These are phyloP conservation scores for Mycalesis mineus DNA, from an alignment of 2,888 invertebrate species.

Conservation along the genomic window DNA sequence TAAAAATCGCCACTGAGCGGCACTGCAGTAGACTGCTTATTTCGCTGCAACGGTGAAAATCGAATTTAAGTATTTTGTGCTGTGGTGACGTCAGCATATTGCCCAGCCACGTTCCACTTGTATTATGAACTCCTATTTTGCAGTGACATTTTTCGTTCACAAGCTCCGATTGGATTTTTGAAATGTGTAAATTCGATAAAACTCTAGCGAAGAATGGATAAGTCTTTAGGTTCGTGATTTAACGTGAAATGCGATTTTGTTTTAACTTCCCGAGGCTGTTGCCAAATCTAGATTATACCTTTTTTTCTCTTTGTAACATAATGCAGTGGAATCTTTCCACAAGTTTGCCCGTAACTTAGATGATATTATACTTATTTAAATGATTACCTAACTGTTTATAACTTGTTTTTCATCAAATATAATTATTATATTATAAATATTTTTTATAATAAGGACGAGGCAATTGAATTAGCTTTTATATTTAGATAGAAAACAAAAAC, in stretches of 20 bases:
- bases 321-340: constrained; percentile 2
- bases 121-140: constrained; percentile 72
- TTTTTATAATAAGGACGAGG: too few relatives aligned
- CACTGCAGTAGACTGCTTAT: constrained; percentile 35
- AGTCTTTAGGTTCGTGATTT: constrained; percentile 22
- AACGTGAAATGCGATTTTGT: constrained; percentile 20
- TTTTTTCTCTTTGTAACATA: neutral
- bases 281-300: constrained; percentile 33
- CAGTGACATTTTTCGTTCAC: constrained; percentile 72
- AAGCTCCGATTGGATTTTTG: constrained; percentile 69
- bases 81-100: constrained; percentile 66
- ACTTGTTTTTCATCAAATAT: too few relatives aligned
- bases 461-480: too few relatives aligned
- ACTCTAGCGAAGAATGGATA: constrained; percentile 32
- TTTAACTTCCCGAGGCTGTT: constrained; percentile 18
- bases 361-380: too few relatives aligned
- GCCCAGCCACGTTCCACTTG: constrained; percentile 57
- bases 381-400: too few relatives aligned
- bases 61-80: constrained; percentile 52
- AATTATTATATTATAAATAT: too few relatives aligned
- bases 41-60: constrained; percentile 59
- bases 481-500: too few relatives aligned
- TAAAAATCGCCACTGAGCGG: constrained; percentile 22
- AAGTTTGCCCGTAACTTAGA: neutral
- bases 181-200: constrained; percentile 74